phyloP scores from a whole-genome alignment of 2,888 invertebrate species.

The Itoplectis maculator region DNA sequence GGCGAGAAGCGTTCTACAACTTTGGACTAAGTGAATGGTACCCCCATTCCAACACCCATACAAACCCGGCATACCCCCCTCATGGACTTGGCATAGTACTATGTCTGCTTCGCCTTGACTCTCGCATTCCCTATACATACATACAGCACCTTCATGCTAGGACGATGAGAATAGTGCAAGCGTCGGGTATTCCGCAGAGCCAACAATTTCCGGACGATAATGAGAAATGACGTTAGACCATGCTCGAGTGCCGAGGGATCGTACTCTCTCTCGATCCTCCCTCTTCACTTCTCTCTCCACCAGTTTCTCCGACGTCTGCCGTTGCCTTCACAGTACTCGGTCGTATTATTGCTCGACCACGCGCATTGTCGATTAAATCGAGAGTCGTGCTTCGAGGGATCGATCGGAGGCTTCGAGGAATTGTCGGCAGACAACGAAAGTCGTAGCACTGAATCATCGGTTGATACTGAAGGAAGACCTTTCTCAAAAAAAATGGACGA shows the following conservation, averaged over 20 bases:
- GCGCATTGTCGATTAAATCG: slow-evolving; percentile 60
- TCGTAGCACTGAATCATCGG: not conserved
- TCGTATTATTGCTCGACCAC: slow-evolving; percentile 45
- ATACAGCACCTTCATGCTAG: slow-evolving; percentile 8
- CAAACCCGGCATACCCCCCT: no score
- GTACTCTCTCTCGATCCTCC: slow-evolving; percentile 12
- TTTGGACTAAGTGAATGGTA: slow-evolving; percentile 59
- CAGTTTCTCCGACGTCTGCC: not conserved
- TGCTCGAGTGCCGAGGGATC: slow-evolving; percentile 54
- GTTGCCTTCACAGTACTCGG: slow-evolving; percentile 7
- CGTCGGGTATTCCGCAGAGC: slow-evolving; percentile 62
- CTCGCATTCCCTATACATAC: not conserved
- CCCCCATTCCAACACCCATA: slow-evolving; percentile 44
- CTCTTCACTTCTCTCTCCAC: slow-evolving; percentile 11
- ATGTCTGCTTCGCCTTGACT: not conserved
- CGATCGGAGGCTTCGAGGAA: slow-evolving; percentile 34
- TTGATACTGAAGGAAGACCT: not conserved
- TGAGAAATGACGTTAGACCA: slow-evolving; percentile 67
- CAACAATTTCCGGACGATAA: slow-evolving; percentile 66
- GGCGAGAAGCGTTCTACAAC: slow-evolving; percentile 57
- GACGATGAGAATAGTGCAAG: slow-evolving; percentile 49
- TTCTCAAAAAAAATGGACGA: not conserved
- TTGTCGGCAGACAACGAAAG: not conserved
- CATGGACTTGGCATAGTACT: no score
- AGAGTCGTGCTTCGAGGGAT: slow-evolving; percentile 20